A percentile compares a stretch with the other conserved stretches of the same genome.
These are phyloP conservation scores for Platerodrilus igneus DNA, from an alignment of 2,888 invertebrate genomes.

Conservation along the genomic window DNA sequence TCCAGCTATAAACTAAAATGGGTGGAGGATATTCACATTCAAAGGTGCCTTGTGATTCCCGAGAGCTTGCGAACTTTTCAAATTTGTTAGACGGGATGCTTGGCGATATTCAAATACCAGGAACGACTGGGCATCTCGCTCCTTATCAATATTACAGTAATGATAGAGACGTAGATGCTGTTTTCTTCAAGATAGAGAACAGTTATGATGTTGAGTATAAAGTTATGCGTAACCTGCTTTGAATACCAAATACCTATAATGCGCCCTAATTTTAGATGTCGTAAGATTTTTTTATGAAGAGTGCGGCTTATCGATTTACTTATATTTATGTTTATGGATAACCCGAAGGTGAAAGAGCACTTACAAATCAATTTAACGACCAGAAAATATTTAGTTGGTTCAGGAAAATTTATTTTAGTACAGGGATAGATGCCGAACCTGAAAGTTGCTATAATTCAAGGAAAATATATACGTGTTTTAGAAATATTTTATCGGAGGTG, in stretches of 20 bases:
- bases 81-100: constrained; percentile 23
- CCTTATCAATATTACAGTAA: constrained; percentile 12
- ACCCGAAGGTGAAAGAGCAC: constrained; percentile 17
- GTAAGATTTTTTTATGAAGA: constrained; percentile 22
- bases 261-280: constrained; percentile 35
- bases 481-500: too few species aligned
- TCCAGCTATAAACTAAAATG: constrained; percentile 43
- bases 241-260: constrained; percentile 40
- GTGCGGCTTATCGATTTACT: constrained; percentile 19
- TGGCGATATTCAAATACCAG: constrained; percentile 29
- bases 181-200: constrained; percentile 30
- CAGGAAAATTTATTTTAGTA: constrained; percentile 20
- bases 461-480: too few species aligned
- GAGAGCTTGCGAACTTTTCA: constrained; percentile 35
- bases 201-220: constrained; percentile 41
- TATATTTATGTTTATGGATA: constrained; percentile 20
- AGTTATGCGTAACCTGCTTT: constrained; percentile 41
- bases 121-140: constrained; percentile 16
- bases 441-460: too few species aligned
- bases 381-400: constrained; percentile 21
- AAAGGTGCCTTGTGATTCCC: constrained; percentile 38
- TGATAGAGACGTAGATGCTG: constrained; percentile 20
- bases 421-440: too few species aligned
- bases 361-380: constrained; percentile 25
- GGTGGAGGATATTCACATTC: constrained; percentile 39